Percentiles rank a stretch among this genome's conserved stretches.
Conservation (phyloP, 2,797 vertebrate species). For the Anolis apletophallus region DNA sequence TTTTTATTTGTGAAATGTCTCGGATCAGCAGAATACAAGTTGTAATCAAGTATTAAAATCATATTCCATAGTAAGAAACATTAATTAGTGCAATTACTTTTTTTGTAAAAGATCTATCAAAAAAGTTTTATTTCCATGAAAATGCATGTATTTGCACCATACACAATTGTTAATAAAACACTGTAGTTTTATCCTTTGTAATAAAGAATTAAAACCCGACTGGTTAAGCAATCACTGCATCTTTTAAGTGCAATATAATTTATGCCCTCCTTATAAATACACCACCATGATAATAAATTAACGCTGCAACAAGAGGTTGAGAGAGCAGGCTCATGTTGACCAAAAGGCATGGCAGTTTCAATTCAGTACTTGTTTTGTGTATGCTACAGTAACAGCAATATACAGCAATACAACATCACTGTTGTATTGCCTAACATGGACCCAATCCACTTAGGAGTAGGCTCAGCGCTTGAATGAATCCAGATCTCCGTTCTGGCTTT, state of each 20-base stretch:
- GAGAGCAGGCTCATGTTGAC: conserved; percentile 64
- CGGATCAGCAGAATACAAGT: conserved; percentile 84
- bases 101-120: conserved; percentile 88
- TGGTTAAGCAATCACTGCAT: conserved; percentile 74
- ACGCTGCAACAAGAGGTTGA: conserved; percentile 73
- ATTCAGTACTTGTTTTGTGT: conserved; percentile 70
- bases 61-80: conserved; percentile 83
- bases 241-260: conserved; percentile 76
- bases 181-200: conserved; percentile 79
- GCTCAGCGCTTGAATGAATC: conserved; percentile 66
- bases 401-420: conserved; percentile 50
- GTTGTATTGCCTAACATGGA: conserved; percentile 63
- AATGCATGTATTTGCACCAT: conserved; percentile 78
- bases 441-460: conserved; percentile 17
- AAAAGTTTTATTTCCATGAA: conserved; percentile 84
- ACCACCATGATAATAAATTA: conserved; percentile 81
- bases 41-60: conserved; percentile 80
- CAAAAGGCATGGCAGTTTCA: conserved; percentile 67
- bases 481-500: not conserved
- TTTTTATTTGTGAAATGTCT: conserved; percentile 86
- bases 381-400: conserved; percentile 78
- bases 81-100: conserved; percentile 82
- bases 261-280: conserved; percentile 73
- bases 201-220: conserved; percentile 79
- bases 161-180: conserved; percentile 84